phyloP scores from a whole-genome alignment of 1,140 invertebrate genomes.

The Asobara japonica region DNA sequence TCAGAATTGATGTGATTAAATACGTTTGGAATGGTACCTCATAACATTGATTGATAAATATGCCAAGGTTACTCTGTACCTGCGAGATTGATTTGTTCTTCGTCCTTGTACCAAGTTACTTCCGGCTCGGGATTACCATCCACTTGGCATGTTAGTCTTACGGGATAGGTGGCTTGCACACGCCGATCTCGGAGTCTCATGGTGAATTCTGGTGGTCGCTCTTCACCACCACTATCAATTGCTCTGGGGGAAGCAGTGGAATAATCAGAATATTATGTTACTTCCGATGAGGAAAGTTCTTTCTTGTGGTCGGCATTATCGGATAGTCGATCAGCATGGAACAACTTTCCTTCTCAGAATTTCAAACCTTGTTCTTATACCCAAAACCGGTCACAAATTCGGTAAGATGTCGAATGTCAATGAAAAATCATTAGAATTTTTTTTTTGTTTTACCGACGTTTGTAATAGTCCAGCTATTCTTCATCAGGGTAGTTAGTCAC shows the following conservation, averaged over 20 bases:
- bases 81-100: conserved; percentile 67
- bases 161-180: conserved; percentile 84
- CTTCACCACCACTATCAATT: conserved; percentile 39
- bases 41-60: neutral
- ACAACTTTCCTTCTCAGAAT: too few species aligned
- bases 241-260: conserved; percentile 31
- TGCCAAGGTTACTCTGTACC: conserved; percentile 55
- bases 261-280: too few species aligned
- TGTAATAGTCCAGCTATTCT: too few species aligned
- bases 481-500: too few species aligned
- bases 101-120: conserved; percentile 84
- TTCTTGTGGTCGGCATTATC: too few species aligned
- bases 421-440: too few species aligned
- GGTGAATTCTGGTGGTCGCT: conserved; percentile 82
- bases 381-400: too few species aligned
- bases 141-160: conserved; percentile 86
- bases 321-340: too few species aligned
- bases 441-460: too few species aligned
- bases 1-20: conserved; percentile 25
- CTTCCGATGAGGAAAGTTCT: too few species aligned
- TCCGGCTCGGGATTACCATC: conserved; percentile 79
- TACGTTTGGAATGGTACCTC: conserved; percentile 9
- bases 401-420: too few species aligned
- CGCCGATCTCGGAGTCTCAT: conserved; percentile 85
- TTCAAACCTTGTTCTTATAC: too few species aligned